phyloP scores from a whole-genome alignment of 2,888 invertebrate genomes.

The Nomada hirtipes region DNA sequence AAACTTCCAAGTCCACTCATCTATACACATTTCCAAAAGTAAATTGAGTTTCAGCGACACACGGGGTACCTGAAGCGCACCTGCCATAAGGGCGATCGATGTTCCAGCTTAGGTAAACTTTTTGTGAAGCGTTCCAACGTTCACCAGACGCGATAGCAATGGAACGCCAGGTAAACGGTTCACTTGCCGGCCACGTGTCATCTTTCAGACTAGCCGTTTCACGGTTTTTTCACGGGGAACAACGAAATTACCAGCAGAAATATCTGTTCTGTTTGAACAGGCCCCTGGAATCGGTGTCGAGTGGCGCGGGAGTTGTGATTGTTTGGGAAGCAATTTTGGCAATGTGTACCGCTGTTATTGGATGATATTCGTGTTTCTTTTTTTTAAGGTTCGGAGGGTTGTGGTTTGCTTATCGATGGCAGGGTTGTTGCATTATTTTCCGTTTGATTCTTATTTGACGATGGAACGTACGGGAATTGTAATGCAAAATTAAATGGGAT shows the following conservation, averaged over 20 bases:
- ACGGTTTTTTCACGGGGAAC: slow-evolving; percentile 39
- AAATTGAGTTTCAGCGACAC: slow-evolving; percentile 4
- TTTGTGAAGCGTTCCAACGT: slow-evolving; percentile 32
- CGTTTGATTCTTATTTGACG: no score
- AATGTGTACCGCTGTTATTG: neutral
- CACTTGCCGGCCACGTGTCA: slow-evolving; percentile 77
- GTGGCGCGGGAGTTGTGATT: neutral
- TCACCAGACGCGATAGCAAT: slow-evolving; percentile 72
- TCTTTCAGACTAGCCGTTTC: slow-evolving; percentile 68
- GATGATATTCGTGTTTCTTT: neutral
- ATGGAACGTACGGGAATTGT: no score
- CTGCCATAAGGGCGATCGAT: slow-evolving; percentile 69
- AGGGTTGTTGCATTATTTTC: neutral
- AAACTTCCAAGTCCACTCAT: slow-evolving; percentile 1
- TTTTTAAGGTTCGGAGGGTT: no score
- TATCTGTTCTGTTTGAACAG: slow-evolving; percentile 19
- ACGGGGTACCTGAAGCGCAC: slow-evolving; percentile 43
- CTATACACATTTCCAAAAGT: neutral
- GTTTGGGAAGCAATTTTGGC: slow-evolving; percentile 18
- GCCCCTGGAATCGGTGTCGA: slow-evolving; percentile 6
- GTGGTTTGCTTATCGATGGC: neutral
- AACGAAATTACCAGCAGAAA: slow-evolving; percentile 26
- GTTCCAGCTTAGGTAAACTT: slow-evolving; percentile 72
- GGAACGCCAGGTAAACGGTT: slow-evolving; percentile 73
- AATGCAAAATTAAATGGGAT: no score